Evolutionary conservation across 1,140 invertebrate species (phyloP), one percentile per base, ranked within the genome.

Genomic region (Cydia fagiglandana): DNA sequence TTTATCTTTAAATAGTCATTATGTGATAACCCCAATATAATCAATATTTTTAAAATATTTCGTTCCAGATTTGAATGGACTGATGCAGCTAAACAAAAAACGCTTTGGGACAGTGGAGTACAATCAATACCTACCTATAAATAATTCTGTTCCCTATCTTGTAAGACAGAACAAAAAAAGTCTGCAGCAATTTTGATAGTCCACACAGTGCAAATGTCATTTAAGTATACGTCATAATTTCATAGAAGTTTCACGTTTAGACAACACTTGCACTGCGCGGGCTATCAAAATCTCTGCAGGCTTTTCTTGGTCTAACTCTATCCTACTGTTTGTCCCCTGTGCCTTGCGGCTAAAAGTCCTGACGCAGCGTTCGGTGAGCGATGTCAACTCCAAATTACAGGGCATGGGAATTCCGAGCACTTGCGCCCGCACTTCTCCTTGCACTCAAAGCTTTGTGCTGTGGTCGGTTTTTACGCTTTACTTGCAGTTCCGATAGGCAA

Each of bases 321-420:
- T 61, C 20, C 7, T 61, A 61, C 78, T 70, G 66, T 70, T 38
- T 20, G 15, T 6, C n/a, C 66, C 34, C 66, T 70, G 66, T 70
- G 66, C 34, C n/a, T 17, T 70, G 66, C 74, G 75, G 75, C 75
- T 75, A 74, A 80, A 70, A 79, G 79, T 80, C 75, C 73, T 80
- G 79, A 77, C 75, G 76, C 76, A 80, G 77, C 78, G 76, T 76
- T 74, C 76, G 76, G 66, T 70, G 66, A 70, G 34, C 66, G 73
- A 76, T 78, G 80, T 84, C 85, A 83, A 87, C 83, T 80, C 68
- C 82, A 87, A 88, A 88, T 88, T 88, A 88, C 84, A 89, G 84
- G 84, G 84, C 80, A 77, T 79, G 78, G 81, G 76, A 83, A 82
- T 81, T 79, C 82, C 66, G 79, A 76, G 74, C 77, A 53, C 79